Percentiles rank a stretch among this genome's conserved stretches.
Evolutionary conservation across 2,888 invertebrate genomes (phyloP).

Genomic region (Clepsis dumicolana): DNA sequence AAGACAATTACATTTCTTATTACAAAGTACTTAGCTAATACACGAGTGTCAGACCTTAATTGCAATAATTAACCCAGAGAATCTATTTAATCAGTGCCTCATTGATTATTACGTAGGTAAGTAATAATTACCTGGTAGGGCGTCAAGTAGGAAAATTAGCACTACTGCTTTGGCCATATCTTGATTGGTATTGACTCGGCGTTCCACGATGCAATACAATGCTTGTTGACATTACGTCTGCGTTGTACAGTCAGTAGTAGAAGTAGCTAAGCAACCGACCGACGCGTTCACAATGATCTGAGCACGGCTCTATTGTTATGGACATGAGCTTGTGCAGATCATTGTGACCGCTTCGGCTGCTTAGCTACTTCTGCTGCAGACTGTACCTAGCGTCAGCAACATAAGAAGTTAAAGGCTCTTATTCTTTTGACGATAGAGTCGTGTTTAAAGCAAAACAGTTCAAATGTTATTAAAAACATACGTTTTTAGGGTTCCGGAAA

Average conservation of each 20-base stretch:
- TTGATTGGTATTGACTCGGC: constrained; percentile 21
- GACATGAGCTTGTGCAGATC: no score
- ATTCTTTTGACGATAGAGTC: background rate
- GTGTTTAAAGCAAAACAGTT: background rate
- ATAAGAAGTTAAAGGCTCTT: background rate
- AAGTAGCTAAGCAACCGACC: background rate
- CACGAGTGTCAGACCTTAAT: background rate
- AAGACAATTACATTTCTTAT: background rate
- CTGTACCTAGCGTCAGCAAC: no score
- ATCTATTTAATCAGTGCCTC: background rate
- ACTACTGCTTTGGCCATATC: constrained; percentile 55
- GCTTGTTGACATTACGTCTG: constrained; percentile 38
- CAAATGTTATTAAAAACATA: no score
- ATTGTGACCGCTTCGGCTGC: no score
- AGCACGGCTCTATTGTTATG: no score
- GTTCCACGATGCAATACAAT: constrained; percentile 17
- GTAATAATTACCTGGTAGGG: constrained; percentile 54
- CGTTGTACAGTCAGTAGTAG: constrained; percentile 9
- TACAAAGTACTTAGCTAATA: background rate
- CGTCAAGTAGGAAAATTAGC: constrained; percentile 58
- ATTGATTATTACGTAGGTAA: constrained; percentile 15
- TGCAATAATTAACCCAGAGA: background rate
- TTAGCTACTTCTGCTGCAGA: no score
- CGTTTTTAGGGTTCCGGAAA: no score
- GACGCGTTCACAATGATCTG: no score